phyloP scores from a whole-genome alignment of 2,797 vertebrate species.

The Dendrocincla fuliginosa region DNA sequence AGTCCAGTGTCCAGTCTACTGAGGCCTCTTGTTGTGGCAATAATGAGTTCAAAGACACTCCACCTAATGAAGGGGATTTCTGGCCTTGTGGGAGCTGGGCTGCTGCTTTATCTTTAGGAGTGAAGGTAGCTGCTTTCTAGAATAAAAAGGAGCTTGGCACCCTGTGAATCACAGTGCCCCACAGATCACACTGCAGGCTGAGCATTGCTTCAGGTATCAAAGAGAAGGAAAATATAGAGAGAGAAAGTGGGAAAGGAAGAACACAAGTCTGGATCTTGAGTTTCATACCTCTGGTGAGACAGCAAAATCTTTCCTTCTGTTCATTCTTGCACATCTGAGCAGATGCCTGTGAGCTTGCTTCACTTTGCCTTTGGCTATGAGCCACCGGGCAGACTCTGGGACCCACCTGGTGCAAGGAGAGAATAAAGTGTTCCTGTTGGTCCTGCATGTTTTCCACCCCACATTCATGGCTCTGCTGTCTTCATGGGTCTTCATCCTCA shows the following conservation, averaged over 20 bases:
- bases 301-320: constrained; percentile 64
- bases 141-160: not conserved
- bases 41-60: not conserved
- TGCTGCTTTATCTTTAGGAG: not conserved
- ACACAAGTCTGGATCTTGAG: not conserved
- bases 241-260: not conserved
- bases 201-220: not conserved
- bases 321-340: constrained; percentile 80
- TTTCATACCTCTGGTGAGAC: constrained; percentile 52
- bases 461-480: not conserved
- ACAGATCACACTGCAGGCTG: not conserved
- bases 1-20: not conserved
- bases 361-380: constrained; percentile 81
- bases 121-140: not conserved
- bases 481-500: not conserved
- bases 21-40: not conserved
- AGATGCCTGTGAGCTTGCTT: constrained; percentile 79
- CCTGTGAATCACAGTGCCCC: not conserved
- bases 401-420: constrained; percentile 81
- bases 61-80: not conserved
- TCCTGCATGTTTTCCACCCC: not conserved
- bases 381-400: constrained; percentile 88
- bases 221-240: accelerated
- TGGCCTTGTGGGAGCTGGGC: not conserved
- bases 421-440: not conserved